A percentile compares a stretch with the other conserved stretches of the same genome.
These are phyloP conservation scores for Hyperopisus bebe DNA, from an alignment of 2,113 vertebrate genomes.

Conservation along the genomic window DNA sequence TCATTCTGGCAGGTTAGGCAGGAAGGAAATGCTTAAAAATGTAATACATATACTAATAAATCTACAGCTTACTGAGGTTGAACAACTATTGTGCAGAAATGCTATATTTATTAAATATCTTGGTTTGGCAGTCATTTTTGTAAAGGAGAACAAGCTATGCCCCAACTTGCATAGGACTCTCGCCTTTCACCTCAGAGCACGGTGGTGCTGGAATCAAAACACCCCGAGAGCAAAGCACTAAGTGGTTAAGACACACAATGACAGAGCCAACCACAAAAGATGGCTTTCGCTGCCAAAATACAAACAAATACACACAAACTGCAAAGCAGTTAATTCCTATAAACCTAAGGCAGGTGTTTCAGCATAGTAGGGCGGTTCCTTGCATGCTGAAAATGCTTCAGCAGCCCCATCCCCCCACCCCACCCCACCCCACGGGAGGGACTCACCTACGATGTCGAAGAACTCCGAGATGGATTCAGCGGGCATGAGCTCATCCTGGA, in stretches of 20 bases:
- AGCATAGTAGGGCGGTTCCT: background rate
- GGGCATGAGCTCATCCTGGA: constrained; percentile 98
- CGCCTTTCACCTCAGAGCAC: background rate
- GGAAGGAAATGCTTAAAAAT: background rate
- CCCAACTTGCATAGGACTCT: background rate
- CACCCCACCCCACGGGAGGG: background rate
- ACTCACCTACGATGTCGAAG: constrained; percentile 88
- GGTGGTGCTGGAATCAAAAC: background rate
- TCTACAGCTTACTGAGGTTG: background rate
- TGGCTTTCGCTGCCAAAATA: background rate
- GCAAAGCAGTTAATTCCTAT: background rate
- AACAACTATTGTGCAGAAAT: background rate
- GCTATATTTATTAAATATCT: background rate
- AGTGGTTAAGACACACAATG: background rate
- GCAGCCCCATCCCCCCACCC: background rate
- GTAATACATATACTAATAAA: background rate
- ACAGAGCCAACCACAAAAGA: background rate
- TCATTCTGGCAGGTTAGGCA: background rate
- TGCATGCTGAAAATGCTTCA: background rate
- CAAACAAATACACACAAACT: background rate
- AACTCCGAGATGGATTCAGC: constrained; percentile 92
- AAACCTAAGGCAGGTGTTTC: background rate
- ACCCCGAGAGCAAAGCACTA: background rate
- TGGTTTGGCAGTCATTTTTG: background rate
- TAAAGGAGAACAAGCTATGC: background rate